phyloP scores from a whole-genome alignment of 2,888 invertebrate genomes.

The Patella ulyssiponensis region DNA sequence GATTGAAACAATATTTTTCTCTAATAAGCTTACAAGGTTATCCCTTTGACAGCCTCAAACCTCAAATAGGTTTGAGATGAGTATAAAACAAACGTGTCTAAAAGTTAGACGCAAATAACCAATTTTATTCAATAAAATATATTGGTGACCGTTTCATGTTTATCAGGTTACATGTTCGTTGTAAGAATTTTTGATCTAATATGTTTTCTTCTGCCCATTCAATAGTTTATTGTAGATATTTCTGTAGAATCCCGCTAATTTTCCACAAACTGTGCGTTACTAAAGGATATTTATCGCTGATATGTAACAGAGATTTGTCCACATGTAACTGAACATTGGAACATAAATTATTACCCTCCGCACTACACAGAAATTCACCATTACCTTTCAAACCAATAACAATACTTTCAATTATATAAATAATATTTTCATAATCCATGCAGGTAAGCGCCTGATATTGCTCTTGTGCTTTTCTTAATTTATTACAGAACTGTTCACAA shows the following conservation, averaged over 20 bases:
- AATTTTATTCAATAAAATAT: too few species aligned
- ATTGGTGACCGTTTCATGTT: too few species aligned
- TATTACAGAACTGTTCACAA: neutral
- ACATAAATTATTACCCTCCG: constrained; percentile 19
- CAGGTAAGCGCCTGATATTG: neutral
- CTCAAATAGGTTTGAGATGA: too few species aligned
- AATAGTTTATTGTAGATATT: neutral
- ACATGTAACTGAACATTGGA: constrained; percentile 6
- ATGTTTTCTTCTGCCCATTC: too few species aligned
- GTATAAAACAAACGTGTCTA: too few species aligned
- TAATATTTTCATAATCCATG: constrained; percentile 16
- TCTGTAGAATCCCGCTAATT: constrained; percentile 10
- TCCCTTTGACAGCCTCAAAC: too few species aligned
- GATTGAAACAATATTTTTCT: too few species aligned
- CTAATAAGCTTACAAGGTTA: too few species aligned
- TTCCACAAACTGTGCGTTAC: constrained; percentile 18
- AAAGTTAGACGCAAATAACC: too few species aligned
- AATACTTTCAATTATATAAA: constrained; percentile 4
- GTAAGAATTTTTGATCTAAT: too few species aligned
- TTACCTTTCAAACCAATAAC: constrained; percentile 7
- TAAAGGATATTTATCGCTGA: constrained; percentile 8
- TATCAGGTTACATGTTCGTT: too few species aligned
- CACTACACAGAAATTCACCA: neutral
- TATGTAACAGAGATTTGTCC: constrained; percentile 17
- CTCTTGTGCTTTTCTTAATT: neutral